phyloP scores from a whole-genome alignment of 2,113 vertebrate genomes.

The Ptilorrhoa leucosticta region DNA sequence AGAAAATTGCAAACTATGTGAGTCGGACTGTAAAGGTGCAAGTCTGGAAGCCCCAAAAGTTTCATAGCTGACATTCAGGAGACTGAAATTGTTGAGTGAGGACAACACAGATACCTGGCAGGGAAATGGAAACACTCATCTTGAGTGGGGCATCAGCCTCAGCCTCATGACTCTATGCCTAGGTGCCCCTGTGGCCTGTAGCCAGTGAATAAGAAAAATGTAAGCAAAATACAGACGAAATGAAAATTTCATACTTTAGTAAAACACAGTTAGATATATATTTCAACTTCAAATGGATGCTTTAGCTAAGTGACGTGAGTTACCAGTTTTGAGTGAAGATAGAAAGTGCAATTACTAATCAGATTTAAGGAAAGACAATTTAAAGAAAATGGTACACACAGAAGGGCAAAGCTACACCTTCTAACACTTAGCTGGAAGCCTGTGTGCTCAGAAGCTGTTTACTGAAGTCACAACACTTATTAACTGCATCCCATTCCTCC shows the following conservation, averaged over 20 bases:
- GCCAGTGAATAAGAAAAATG: background rate
- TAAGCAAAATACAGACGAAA: background rate
- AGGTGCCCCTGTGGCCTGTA: background rate
- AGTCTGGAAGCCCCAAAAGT: background rate
- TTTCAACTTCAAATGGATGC: background rate
- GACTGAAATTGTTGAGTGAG: background rate
- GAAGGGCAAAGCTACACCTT: constrained; percentile 37
- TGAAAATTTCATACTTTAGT: background rate
- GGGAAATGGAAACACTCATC: background rate
- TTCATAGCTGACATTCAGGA: background rate
- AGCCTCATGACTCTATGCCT: background rate
- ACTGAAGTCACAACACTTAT: constrained; percentile 53
- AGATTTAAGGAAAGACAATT: constrained; percentile 19
- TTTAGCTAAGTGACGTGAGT: background rate
- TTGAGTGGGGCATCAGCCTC: background rate
- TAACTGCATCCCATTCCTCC: constrained; percentile 51
- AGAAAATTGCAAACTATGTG: background rate
- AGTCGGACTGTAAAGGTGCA: background rate
- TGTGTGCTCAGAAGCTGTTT: constrained; percentile 30
- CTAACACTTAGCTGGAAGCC: background rate
- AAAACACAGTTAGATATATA: background rate
- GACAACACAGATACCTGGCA: background rate
- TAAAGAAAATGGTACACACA: background rate
- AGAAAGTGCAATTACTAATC: constrained; percentile 29
- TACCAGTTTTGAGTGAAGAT: background rate